phyloP scores from a whole-genome alignment of 1,140 invertebrate genomes.

The Drosophila ercepeae region DNA sequence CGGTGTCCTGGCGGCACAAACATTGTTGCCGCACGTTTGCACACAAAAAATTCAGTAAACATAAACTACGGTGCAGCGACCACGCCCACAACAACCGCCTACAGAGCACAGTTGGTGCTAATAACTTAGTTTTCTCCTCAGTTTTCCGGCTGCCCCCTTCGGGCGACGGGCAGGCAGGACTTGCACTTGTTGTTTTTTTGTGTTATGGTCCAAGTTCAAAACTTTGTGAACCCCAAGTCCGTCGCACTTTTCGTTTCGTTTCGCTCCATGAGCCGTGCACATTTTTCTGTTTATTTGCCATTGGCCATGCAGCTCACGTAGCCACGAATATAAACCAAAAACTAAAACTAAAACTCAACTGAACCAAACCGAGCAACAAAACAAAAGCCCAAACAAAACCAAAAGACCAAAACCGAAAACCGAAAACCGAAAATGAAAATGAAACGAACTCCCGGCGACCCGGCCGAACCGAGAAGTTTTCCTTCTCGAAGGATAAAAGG shows the following conservation, averaged over 20 bases:
- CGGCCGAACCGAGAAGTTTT: slow-evolving; percentile 52
- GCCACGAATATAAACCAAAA: slow-evolving; percentile 62
- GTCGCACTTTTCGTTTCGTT: slow-evolving; percentile 41
- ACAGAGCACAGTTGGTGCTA: slow-evolving; percentile 58
- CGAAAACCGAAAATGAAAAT: slow-evolving; percentile 4
- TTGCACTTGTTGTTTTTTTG: slow-evolving; percentile 19
- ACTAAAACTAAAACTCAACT: slow-evolving; percentile 57
- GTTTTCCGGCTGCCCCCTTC: not conserved
- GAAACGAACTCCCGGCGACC: slow-evolving; percentile 1
- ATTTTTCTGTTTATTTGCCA: slow-evolving; percentile 65
- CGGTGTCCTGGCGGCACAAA: slow-evolving; percentile 33
- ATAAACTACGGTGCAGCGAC: slow-evolving; percentile 57
- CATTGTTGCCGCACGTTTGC: slow-evolving; percentile 65
- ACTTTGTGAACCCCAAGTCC: slow-evolving; percentile 46
- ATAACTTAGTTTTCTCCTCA: slow-evolving; percentile 69
- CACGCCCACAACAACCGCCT: slow-evolving; percentile 47
- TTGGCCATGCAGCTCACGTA: slow-evolving; percentile 62
- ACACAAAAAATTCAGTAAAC: slow-evolving; percentile 64
- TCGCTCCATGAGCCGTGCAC: slow-evolving; percentile 41
- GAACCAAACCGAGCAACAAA: slow-evolving; percentile 3
- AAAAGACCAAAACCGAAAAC: not conserved
- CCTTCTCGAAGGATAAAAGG: slow-evolving; percentile 33
- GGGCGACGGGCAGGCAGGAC: not conserved
- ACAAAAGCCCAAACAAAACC: slow-evolving; percentile 18
- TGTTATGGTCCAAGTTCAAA: slow-evolving; percentile 50